Percentiles rank a stretch among this genome's conserved stretches.
These are phyloP conservation scores for Lophochroa leadbeateri DNA, from an alignment of 2,113 vertebrate genomes.

Conservation along the genomic window DNA sequence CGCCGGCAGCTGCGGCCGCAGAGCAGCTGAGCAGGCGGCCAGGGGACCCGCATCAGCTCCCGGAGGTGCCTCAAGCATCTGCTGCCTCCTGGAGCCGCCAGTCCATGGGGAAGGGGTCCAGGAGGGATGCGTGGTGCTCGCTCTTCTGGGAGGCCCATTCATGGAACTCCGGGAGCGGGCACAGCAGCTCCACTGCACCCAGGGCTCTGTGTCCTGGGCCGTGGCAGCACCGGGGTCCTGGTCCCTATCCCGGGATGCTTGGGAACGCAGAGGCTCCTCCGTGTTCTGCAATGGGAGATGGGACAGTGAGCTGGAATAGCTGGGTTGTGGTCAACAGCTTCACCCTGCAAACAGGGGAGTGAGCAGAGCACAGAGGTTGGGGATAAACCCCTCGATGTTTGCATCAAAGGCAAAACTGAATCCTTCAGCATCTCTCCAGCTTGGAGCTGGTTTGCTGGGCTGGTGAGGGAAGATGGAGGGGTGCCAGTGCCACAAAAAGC, in stretches of 20 bases:
- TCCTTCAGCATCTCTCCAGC: neutral
- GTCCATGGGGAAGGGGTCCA: neutral
- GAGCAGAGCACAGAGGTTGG: neutral
- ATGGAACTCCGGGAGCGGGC: neutral
- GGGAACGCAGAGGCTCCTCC: neutral
- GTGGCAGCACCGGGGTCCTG: too few species aligned
- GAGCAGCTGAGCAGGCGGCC: too few species aligned
- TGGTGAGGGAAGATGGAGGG: neutral
- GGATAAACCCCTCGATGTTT: neutral
- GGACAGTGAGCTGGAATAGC: neutral
- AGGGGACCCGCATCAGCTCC: too few species aligned
- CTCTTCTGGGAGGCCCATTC: neutral
- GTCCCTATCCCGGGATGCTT: neutral
- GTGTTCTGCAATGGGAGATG: neutral
- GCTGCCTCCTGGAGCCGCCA: neutral
- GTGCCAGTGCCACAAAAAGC: neutral
- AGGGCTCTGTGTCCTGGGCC: neutral
- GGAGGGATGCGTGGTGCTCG: neutral
- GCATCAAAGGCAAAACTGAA: neutral
- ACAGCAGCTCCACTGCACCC: neutral
- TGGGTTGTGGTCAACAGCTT: fast-evolving
- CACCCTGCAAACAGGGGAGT: neutral
- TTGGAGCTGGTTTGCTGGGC: neutral
- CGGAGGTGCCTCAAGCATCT: neutral
- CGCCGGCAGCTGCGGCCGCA: neutral